Base-by-base conservation (phyloP, 2,797 vertebrate species). In the Brachyalestes nurse region DNA sequence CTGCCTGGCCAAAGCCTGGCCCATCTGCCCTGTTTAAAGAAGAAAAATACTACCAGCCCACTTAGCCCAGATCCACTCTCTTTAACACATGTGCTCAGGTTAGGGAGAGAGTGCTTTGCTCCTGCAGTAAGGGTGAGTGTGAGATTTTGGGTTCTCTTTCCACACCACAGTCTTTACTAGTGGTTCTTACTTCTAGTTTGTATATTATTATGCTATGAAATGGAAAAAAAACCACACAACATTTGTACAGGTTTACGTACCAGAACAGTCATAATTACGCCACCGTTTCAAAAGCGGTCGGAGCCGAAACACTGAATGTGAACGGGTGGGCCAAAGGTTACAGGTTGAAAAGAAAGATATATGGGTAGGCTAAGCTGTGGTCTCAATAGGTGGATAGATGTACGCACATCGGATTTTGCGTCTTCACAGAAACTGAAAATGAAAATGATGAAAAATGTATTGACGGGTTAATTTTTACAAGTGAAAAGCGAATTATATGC, bases 21-120 rank as follows among this genome's bases (percentile, higher is more conserved):
- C 84, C 87, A 84, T 87, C 84, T 89, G 85, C 85, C 81, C 81
- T 85, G 79, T 58, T 82, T 77, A 84, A 83, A 84, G 73, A 88
- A 89, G 84, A 88, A 84, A 83, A 86, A 89, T 85, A 83, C 72
- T 72, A 78, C 78, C 74, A 72, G 75, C 51, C 34, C 38, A 51
- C 60, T 61, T 67, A 47, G 21, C 57, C 61, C 51, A n/a, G 17
- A 47, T 65, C 55, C 66, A 66, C 49, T 75, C 67, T 25, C 65
- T 65, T 72, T 78, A 80, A 83, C 79, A 77, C 70, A 72, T 72
- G 49, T 38, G 65, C 77, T 78, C 38, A 55, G 71, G 58, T 77
- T 79, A 62, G 45, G 51, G 19, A 49, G 60, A 40, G 66, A 73
- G 76, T 40, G 62, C 60, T 12, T 71, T 78, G 40, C n/a, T 77